Percentiles rank a stretch among this genome's conserved stretches.
Evolutionary conservation across 1,140 invertebrate species (phyloP).

Genomic region (Drosophila lacertosa): DNA sequence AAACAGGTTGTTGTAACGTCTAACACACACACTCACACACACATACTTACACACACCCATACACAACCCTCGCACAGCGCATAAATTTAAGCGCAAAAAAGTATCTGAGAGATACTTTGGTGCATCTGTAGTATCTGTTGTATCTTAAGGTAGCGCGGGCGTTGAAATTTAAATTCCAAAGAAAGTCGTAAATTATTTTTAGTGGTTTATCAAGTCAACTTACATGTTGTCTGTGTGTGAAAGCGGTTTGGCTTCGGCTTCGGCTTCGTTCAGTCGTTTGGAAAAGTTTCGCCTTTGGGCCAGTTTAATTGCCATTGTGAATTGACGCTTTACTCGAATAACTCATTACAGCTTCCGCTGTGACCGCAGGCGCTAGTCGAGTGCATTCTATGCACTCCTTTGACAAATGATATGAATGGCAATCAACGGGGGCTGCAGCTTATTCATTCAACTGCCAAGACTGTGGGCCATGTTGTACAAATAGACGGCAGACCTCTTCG

Average conservation of each 20-base stretch:
- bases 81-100: constrained; percentile 70
- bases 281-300: constrained; percentile 17
- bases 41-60: neutral
- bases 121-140: constrained; percentile 21
- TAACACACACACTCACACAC: constrained; percentile 50
- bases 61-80: constrained; percentile 40
- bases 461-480: constrained; percentile 58
- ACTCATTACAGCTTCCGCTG: constrained; percentile 81
- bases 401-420: constrained; percentile 75
- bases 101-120: constrained; percentile 62
- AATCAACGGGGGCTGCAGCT: constrained; percentile 47
- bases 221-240: constrained; percentile 41
- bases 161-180: constrained; percentile 79
- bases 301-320: constrained; percentile 65
- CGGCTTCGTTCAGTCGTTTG: no score
- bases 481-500: constrained; percentile 59
- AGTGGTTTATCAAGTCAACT: constrained; percentile 77
- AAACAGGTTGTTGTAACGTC: constrained; percentile 70
- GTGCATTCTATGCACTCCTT: constrained; percentile 71
- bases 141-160: constrained; percentile 40
- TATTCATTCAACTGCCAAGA: constrained; percentile 69
- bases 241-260: constrained; percentile 44
- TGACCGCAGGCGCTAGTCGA: constrained; percentile 48
- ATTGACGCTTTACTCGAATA: constrained; percentile 66
- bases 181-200: constrained; percentile 82